A percentile compares a stretch with the other conserved stretches of the same genome.
phyloP scores from a whole-genome alignment of 2,113 vertebrate genomes.

The Labrus mixtus region DNA sequence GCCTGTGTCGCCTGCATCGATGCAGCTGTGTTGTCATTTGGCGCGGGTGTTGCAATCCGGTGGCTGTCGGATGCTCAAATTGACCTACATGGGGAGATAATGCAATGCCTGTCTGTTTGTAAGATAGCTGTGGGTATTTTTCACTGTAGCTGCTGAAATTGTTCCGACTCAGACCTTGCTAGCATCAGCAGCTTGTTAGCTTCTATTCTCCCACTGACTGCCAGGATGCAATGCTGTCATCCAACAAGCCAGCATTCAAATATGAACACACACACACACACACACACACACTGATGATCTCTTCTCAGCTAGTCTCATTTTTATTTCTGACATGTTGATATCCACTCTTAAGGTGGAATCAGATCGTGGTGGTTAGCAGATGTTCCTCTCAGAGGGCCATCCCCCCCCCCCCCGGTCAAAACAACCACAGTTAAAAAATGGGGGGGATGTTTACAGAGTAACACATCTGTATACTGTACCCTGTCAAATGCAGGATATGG shows the following conservation, averaged over 20 bases:
- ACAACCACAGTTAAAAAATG: conserved; percentile 47
- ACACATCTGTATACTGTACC: conserved; percentile 80
- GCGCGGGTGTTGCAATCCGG: conserved; percentile 39
- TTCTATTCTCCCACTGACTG: conserved; percentile 56
- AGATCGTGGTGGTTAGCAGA: conserved; percentile 65
- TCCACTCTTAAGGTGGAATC: conserved; percentile 58
- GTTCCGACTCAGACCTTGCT: conserved; percentile 64
- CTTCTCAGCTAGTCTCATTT: conserved; percentile 46
- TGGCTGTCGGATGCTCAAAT: conserved; percentile 61
- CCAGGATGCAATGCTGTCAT: conserved; percentile 63
- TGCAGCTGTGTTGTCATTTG: conserved; percentile 58
- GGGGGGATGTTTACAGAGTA: conserved; percentile 66
- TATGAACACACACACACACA: conserved; percentile 22
- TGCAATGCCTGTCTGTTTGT: conserved; percentile 59
- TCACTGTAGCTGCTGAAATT: conserved; percentile 67
- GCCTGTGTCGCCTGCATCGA: conserved; percentile 16
- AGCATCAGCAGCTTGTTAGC: conserved; percentile 79
- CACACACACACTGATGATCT: conserved; percentile 18
- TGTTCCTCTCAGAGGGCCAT: conserved; percentile 70
- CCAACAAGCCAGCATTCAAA: conserved; percentile 56
- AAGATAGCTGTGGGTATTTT: conserved; percentile 49
- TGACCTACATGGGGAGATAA: conserved; percentile 76
- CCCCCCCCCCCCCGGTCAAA: conserved; percentile 53
- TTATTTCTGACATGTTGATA: conserved; percentile 56
- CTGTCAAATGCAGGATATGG: conserved; percentile 75